Conservation (phyloP, 2,113 vertebrate genomes). For the Myiagra hebetior region DNA sequence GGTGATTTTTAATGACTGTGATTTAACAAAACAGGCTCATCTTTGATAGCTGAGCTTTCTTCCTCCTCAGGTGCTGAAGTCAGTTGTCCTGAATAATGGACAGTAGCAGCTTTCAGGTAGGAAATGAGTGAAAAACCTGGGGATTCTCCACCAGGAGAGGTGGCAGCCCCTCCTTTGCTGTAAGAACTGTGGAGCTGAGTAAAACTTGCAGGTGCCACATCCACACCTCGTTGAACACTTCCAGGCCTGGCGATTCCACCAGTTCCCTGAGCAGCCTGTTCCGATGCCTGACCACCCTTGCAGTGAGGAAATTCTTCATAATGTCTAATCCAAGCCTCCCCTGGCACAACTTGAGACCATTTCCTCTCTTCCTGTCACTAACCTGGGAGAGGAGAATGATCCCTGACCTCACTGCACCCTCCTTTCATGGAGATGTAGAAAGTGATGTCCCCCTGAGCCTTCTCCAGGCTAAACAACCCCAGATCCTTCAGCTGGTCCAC, state of each 20-base stretch:
- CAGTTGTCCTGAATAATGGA: background rate
- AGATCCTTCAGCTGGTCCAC: background rate
- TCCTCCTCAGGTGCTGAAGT: background rate
- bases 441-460: too few species aligned
- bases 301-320: background rate
- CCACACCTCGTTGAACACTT: background rate
- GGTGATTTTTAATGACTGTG: background rate
- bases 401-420: background rate
- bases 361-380: background rate
- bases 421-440: background rate
- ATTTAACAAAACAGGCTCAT: background rate
- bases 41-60: background rate
- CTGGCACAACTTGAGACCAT: background rate
- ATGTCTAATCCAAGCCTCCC: background rate
- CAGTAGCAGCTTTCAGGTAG: background rate
- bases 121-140: background rate
- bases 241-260: background rate
- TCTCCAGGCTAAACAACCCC: background rate
- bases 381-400: background rate
- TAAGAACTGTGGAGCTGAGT: background rate
- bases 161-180: background rate
- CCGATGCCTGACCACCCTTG: background rate
- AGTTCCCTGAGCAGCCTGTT: background rate
- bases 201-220: background rate
- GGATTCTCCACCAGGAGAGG: background rate